Evolutionary conservation across 1,140 invertebrate genomes (phyloP).

Genomic region (Calephelis virginiensis): DNA sequence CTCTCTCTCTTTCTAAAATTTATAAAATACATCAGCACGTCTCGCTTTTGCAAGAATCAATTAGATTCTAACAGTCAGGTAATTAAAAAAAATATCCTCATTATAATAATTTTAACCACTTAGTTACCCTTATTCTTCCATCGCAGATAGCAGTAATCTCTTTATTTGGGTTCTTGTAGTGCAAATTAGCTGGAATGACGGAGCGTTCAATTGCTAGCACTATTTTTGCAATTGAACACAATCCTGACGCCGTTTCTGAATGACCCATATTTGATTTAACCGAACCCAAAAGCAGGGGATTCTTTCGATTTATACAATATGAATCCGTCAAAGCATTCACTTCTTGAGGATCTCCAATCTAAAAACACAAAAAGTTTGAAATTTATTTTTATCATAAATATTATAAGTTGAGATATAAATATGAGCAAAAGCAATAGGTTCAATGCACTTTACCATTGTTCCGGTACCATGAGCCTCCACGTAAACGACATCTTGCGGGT

Average conservation of each 20-base stretch:
- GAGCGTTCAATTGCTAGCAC: neutral
- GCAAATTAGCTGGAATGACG: slow-evolving; percentile 4
- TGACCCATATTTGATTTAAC: slow-evolving; percentile 9
- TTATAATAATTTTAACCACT: too few relatives aligned
- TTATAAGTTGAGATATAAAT: too few relatives aligned
- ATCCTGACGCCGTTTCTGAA: neutral
- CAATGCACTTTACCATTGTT: neutral
- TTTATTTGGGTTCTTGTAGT: neutral
- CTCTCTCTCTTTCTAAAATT: too few relatives aligned
- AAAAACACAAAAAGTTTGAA: too few relatives aligned
- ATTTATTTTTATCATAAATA: too few relatives aligned
- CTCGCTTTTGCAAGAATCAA: too few relatives aligned
- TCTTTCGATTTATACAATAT: neutral
- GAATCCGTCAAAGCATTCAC: neutral
- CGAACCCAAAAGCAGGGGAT: neutral
- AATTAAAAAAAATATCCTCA: too few relatives aligned
- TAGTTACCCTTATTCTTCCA: neutral
- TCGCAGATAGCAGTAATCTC: neutral
- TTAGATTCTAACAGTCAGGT: too few relatives aligned
- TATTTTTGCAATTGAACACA: neutral
- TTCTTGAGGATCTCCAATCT: slow-evolving; percentile 2
- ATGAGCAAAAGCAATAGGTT: too few relatives aligned
- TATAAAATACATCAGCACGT: too few relatives aligned
- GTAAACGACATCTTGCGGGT: neutral
- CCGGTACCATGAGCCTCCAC: slow-evolving; percentile 3